Evolutionary conservation across 1,140 invertebrate species (phyloP), one percentile per base, ranked within the genome.

Genomic region (Dryas iulia): DNA sequence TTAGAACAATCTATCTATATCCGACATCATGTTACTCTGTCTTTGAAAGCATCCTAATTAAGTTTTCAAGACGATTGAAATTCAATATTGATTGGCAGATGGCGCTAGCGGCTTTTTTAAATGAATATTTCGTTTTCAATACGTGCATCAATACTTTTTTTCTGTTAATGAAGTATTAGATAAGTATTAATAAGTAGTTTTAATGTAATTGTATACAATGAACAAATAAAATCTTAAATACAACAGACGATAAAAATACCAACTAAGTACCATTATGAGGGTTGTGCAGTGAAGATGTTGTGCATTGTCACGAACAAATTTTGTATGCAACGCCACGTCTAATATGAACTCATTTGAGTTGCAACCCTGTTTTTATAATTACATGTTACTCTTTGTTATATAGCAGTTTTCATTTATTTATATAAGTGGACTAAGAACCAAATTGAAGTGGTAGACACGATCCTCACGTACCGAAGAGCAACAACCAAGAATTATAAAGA

Each of bases 21-120:
- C 75, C 75, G 79, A 70, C 77, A 73, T 71, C 66, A 66, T 77
- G 77, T 80, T 79, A 67, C 74, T 78, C 79, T 80, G 82, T 84
- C 82, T 85, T 86, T 85, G 84, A 91, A 82, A 89, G 86, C 83
- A 81, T 83, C 76, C 86, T 89, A 88, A 87, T 88, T 89, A 89
- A 83, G 83, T 89, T 91, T 89, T 88, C 89, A 85, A 78, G 74
- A 79, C 75, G 81, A 86, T 88, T 84, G 83, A 87, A 87, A 82
- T 79, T 81, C 78, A 78, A 82, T 83, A 74, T 84, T 88, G 88
- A 90, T 85, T 90, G 88, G 79, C 88, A 88, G 81, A 85, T 89
- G 88, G 86, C 86, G 88, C 88, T 86, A 87, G 83, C 81, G 87
- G 88, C 87, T 59, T 76, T 80, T 83, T 77, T 76, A 84, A 86